These are phyloP conservation scores for Indicator maculatus DNA, from an alignment of 2,113 vertebrate species.

Conservation along the genomic window DNA sequence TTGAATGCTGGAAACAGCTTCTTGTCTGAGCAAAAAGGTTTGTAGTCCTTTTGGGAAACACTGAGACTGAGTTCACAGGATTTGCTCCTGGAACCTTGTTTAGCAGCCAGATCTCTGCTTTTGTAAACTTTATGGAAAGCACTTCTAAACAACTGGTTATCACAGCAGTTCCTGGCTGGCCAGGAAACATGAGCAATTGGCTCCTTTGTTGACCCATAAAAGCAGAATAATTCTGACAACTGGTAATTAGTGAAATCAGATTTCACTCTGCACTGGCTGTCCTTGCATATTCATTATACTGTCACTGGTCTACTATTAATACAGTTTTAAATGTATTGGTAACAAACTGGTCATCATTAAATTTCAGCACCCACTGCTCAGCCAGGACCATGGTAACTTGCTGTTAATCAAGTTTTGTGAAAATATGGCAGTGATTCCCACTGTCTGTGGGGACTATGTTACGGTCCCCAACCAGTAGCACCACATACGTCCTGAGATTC, in stretches of 20 bases:
- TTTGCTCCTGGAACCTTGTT: not conserved
- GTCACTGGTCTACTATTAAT: not conserved
- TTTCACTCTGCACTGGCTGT: not conserved
- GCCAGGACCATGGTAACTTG: not conserved
- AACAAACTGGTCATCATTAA: not conserved
- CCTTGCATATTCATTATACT: not conserved
- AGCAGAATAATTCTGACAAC: not conserved
- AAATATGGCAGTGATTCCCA: not conserved
- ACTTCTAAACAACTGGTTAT: not conserved
- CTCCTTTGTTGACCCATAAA: not conserved
- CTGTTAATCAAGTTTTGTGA: not conserved
- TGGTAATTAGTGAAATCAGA: constrained; percentile 11
- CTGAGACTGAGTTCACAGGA: not conserved
- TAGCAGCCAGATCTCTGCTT: not conserved
- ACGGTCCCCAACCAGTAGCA: not conserved
- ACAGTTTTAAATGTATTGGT: not conserved
- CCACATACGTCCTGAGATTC: not conserved
- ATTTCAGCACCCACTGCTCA: not conserved
- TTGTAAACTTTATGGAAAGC: not conserved
- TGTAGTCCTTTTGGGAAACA: not conserved
- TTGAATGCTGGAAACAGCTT: not conserved
- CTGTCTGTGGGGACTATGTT: not conserved
- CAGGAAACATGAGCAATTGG: not conserved
- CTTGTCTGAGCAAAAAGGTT: not conserved
- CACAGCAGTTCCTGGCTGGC: not conserved